Evolutionary conservation across 2,888 invertebrate species (phyloP), one percentile per base, ranked within the genome.

Genomic region (Lepidonotus clava): DNA sequence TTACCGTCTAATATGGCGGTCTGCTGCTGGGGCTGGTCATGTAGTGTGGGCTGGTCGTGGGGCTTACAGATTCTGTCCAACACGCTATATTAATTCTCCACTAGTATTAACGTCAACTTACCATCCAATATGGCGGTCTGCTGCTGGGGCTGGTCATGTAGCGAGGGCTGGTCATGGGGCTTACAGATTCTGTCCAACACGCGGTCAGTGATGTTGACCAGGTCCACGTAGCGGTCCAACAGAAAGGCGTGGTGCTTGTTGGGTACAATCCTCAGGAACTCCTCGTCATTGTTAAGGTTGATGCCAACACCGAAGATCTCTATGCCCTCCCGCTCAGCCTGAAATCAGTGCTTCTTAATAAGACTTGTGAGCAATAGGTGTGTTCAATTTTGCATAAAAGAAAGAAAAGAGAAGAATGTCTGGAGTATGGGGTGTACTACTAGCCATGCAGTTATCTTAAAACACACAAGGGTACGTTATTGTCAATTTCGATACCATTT

Each of bases 221-320:
- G 46, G 0, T 83, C 46, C 8, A 41, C 38, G 28, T 84, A 86
- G 34, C 32, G 18, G n/a, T 84, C 21, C 28, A 86, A 28, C 18
- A 32, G 6, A 41, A 24, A 67, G 14, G 34, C 46, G 24, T 71
- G 83, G 36, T 67, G 46, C 14, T 86, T 67, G 36, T 86, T 84
- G 36, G 46, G 56, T 5, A 84, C 84, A 18, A 84, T 38, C 6
- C 28, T 24, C n/a, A 46, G 41, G 18, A 86, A 36, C 40, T 86
- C 86, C 28, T 67, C 71, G n/a, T 38, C n/a, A 8, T 24, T 67
- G n/a, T 84, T 32, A n/a, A 86, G 21, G 8, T 53, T 40, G 14
- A 86, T 38, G 46, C 86, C 86, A 14, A 86, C 41, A 4, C 41
- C 86, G 21, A 40, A 84, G 6, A 86, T 71, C 67, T 86, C 53